A percentile compares a stretch with the other conserved stretches of the same genome.
Conservation (phyloP, 2,888 invertebrate species). For the Danaus chrysippus region DNA sequence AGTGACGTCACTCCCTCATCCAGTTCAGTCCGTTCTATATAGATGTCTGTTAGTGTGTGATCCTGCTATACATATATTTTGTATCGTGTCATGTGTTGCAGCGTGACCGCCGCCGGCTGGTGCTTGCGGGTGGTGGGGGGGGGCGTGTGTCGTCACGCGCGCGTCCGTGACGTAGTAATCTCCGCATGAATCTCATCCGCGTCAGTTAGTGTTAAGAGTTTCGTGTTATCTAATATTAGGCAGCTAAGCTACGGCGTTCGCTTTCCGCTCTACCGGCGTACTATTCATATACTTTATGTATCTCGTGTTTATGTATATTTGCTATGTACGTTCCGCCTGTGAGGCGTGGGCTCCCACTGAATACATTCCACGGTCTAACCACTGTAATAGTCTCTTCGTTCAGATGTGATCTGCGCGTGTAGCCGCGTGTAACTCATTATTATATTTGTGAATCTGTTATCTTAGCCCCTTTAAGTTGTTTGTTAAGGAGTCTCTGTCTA, state of each 20-base stretch:
- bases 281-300: slow-evolving; percentile 15
- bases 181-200: slow-evolving; percentile 39
- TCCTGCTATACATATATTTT: too few species aligned
- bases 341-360: slow-evolving; percentile 74
- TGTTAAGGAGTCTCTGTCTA: slow-evolving; percentile 77
- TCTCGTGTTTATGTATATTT: slow-evolving; percentile 18
- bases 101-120: too few species aligned
- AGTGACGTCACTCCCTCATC: too few species aligned
- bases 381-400: slow-evolving; percentile 40
- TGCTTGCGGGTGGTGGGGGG: too few species aligned
- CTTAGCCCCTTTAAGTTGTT: slow-evolving; percentile 72
- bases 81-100: too few species aligned
- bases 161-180: slow-evolving; percentile 8
- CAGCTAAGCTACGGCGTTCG: slow-evolving; percentile 69
- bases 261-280: slow-evolving; percentile 53
- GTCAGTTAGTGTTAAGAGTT: slow-evolving; percentile 68
- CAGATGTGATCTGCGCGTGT: slow-evolving; percentile 62
- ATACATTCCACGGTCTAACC: slow-evolving; percentile 66
- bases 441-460: slow-evolving; percentile 74
- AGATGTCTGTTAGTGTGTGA: too few species aligned
- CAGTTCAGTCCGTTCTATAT: too few species aligned
- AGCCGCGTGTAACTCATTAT: slow-evolving; percentile 44
- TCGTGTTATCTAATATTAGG: slow-evolving; percentile 75
- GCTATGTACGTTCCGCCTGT: slow-evolving; percentile 62
- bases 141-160: slow-evolving; percentile 1